Evolutionary conservation across 2,888 invertebrate genomes (phyloP), one percentile per base, ranked within the genome.

Genomic region (Amblyjoppa fuscipennis): DNA sequence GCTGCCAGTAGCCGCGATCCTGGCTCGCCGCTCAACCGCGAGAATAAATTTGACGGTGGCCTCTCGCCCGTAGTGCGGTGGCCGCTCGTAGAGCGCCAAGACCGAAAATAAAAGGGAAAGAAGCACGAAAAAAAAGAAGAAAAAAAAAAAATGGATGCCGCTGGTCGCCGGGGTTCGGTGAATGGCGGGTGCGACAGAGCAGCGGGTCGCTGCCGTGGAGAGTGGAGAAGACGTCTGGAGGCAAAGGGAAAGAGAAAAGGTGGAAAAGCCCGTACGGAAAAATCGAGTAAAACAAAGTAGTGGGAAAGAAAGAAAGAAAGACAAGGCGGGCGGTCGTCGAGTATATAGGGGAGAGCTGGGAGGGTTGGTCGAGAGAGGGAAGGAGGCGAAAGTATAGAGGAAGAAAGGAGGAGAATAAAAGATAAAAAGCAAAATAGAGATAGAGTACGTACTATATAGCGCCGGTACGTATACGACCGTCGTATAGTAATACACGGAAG

Each of bases 41-140:
- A 90, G 92, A 91, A 92, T 92, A 92, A 91, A 91, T 92, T 93
- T 90, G 86, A 90, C 85, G 84, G 88, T 89, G 88, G 90, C 90
- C 88, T 91, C 91, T 90, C 89, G 31, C 88, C 86, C 87, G 79
- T 16, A 49, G 73, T 84, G 85, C 73, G 82, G 88, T 70, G 69
- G 78, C 71, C 49, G 80, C 84, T 87, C 85, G 84, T 16, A 16
- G 88, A 85, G 88, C 88, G 89, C 88, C 89, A 90, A 90, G 90
- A 91, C 89, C 89, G 87, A 91, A 90, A 90, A 91, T 90, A 90
- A 90, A 90, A 89, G 87, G 81, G 70, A 85, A 88, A 79, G 83
- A 84, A 76, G 81, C 69, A 7, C 6, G 7, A 13, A 45, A 45
- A 13, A 13, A 45, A 13, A 11, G 3, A 45, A 38, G 2, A 41